phyloP scores from a whole-genome alignment of 2,113 vertebrate species.

The Emberiza fucata region DNA sequence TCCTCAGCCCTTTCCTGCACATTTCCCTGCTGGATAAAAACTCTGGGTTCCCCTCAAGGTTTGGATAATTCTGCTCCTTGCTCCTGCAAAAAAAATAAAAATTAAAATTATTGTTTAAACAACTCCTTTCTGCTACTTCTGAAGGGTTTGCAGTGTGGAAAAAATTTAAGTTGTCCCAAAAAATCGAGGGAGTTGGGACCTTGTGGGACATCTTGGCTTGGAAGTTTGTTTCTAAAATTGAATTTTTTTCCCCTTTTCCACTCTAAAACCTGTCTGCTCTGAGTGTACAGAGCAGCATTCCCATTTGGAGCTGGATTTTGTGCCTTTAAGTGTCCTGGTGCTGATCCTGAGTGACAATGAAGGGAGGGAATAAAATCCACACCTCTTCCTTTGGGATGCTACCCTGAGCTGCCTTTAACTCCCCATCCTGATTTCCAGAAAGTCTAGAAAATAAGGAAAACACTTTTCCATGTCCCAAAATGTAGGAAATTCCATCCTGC shows the following conservation, averaged over 20 bases:
- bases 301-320: not conserved
- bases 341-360: not conserved
- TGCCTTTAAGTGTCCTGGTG: not conserved
- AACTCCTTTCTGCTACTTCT: not conserved
- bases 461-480: rapidly evolving
- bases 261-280: not conserved
- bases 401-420: not conserved
- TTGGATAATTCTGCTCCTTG: not conserved
- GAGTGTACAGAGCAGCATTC: not conserved
- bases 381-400: not conserved
- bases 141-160: constrained; percentile 10
- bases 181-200: not conserved
- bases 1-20: not conserved
- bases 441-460: not conserved
- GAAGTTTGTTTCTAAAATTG: not conserved
- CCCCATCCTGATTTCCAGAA: not conserved
- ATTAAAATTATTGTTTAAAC: not conserved
- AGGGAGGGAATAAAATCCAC: not conserved
- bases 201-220: not conserved
- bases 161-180: not conserved
- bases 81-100: not conserved
- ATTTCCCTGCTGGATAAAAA: not conserved
- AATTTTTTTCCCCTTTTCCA: not conserved
- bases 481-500: not conserved
- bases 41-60: not conserved